A percentile compares a stretch with the other conserved stretches of the same genome.
These are phyloP conservation scores for Apamea sordens DNA, from an alignment of 2,888 invertebrate species.

Conservation along the genomic window DNA sequence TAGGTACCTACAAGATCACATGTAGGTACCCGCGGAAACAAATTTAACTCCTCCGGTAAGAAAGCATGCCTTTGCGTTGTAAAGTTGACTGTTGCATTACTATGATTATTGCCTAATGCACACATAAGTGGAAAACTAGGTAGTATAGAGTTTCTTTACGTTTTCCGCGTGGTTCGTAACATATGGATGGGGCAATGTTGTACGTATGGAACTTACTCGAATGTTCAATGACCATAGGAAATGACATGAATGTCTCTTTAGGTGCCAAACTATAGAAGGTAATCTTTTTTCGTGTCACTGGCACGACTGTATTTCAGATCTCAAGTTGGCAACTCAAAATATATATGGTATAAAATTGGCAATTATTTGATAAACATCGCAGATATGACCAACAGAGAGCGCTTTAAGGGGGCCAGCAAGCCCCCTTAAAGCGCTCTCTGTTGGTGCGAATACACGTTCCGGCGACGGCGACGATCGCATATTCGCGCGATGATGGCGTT, in stretches of 20 bases:
- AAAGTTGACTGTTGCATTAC: conserved; percentile 50
- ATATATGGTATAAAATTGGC: too few species aligned
- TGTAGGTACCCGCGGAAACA: conserved; percentile 14
- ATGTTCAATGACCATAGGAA: neutral
- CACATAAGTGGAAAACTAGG: conserved; percentile 53
- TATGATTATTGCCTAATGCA: conserved; percentile 58
- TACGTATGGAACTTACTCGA: neutral
- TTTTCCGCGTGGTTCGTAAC: conserved; percentile 56
- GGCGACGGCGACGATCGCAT: too few species aligned
- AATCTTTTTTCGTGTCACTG: neutral
- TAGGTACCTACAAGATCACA: too few species aligned
- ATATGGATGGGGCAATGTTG: conserved; percentile 25
- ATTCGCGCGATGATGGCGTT: too few species aligned
- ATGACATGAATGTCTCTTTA: neutral
- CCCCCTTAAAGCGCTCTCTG: too few species aligned
- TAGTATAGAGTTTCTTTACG: conserved; percentile 46
- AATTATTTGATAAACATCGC: too few species aligned
- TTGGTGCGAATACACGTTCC: too few species aligned
- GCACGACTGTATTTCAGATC: too few species aligned
- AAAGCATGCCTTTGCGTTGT: conserved; percentile 43
- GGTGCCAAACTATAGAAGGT: neutral
- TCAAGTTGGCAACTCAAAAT: too few species aligned
- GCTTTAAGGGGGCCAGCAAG: too few species aligned
- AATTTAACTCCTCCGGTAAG: conserved; percentile 15
- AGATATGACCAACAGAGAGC: too few species aligned